phyloP scores from a whole-genome alignment of 2,113 vertebrate species.

The Mohoua ochrocephala region DNA sequence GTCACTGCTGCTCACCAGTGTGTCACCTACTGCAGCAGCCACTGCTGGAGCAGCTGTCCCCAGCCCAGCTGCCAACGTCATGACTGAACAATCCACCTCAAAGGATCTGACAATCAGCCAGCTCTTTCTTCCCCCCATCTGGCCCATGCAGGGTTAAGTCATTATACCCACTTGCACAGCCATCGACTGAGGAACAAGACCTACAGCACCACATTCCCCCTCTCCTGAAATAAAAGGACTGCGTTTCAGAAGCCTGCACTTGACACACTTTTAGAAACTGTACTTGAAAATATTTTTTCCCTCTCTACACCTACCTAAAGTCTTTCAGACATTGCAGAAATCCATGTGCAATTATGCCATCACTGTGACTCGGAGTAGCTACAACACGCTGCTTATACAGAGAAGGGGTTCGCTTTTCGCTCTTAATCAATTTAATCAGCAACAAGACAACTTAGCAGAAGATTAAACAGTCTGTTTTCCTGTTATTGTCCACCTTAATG shows the following conservation, averaged over 20 bases:
- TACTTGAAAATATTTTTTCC: not conserved
- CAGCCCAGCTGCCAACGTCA: not conserved
- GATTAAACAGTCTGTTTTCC: not conserved
- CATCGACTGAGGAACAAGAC: fast-evolving
- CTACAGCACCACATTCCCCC: fast-evolving
- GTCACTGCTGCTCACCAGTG: not conserved
- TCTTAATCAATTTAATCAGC: not conserved
- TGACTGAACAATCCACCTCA: not conserved
- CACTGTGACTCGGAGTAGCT: not conserved
- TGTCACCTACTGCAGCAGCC: not conserved
- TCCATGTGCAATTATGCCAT: not conserved
- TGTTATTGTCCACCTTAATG: not conserved
- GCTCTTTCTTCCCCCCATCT: not conserved
- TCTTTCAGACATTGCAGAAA: not conserved
- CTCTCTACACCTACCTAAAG: not conserved
- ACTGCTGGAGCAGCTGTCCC: not conserved
- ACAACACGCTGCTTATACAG: not conserved
- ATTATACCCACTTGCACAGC: not conserved
- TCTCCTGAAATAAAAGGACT: not conserved
- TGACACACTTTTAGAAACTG: not conserved
- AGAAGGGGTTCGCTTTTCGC: not conserved
- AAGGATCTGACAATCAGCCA: not conserved
- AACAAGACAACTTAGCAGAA: not conserved
- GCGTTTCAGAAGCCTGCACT: not conserved
- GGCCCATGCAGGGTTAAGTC: not conserved